Conservation (phyloP, 2,113 vertebrate genomes). For the Thymallus thymallus region DNA sequence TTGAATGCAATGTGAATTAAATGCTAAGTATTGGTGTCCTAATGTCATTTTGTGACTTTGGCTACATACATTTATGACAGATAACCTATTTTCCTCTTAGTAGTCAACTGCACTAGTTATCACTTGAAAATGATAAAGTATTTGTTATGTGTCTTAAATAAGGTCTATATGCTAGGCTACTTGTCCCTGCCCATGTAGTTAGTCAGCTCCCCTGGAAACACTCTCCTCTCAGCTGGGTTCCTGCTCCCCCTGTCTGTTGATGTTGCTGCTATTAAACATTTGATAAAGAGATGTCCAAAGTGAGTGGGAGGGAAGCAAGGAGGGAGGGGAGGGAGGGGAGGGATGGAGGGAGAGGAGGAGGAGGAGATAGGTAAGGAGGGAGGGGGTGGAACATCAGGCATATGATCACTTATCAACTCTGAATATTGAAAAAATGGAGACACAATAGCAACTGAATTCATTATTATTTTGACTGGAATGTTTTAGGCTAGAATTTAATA, state of each 20-base stretch:
- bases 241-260: conserved; percentile 54
- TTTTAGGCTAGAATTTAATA: too few species aligned
- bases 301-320: conserved; percentile 42
- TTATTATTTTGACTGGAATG: too few species aligned
- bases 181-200: conserved; percentile 54
- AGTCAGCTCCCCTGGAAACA: conserved; percentile 43
- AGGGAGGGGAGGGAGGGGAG: conserved; percentile 5
- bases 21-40: neutral
- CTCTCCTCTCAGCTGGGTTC: conserved; percentile 52
- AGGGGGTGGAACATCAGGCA: conserved; percentile 12
- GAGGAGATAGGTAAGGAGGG: conserved; percentile 9
- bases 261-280: conserved; percentile 58
- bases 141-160: conserved; percentile 39
- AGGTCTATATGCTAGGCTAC: conserved; percentile 33
- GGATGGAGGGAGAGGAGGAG: conserved; percentile 22
- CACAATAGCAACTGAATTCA: neutral
- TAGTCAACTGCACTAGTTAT: neutral
- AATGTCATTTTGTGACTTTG: neutral
- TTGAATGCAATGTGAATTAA: too few species aligned
- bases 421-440: neutral
- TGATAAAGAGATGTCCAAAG: conserved; percentile 62
- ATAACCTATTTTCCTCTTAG: neutral
- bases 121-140: neutral
- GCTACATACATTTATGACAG: neutral
- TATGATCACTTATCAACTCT: conserved; percentile 9